phyloP scores from a whole-genome alignment of 2,113 vertebrate species.

The Myiozetetes cayanensis region DNA sequence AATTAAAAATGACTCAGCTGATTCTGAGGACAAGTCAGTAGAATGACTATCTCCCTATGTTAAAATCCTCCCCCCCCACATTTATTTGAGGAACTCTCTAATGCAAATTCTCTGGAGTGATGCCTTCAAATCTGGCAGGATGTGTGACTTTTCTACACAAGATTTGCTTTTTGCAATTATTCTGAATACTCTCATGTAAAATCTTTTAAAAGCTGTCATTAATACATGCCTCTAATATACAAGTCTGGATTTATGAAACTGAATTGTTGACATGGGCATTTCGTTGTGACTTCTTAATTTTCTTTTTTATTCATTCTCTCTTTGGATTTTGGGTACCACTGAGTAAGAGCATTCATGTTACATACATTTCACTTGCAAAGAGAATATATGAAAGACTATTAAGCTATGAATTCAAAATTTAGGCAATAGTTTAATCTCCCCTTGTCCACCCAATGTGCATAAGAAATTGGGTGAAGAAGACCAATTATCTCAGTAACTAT shows the following conservation, averaged over 20 bases:
- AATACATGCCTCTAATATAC: neutral
- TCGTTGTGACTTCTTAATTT: neutral
- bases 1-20: constrained; percentile 12
- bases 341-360: neutral
- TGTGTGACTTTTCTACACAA: neutral
- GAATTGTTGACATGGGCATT: neutral
- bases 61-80: neutral
- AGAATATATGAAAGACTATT: neutral
- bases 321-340: neutral
- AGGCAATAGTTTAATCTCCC: neutral
- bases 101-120: neutral
- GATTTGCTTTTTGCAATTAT: neutral
- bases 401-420: neutral
- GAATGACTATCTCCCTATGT: neutral
- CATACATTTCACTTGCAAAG: neutral
- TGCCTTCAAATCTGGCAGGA: constrained; percentile 9
- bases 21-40: neutral
- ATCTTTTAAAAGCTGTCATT: neutral
- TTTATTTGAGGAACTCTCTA: neutral
- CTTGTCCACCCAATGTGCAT: neutral
- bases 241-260: neutral
- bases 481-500: neutral
- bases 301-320: neutral
- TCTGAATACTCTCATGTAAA: neutral
- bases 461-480: neutral